These are phyloP conservation scores for Anarrhichthys ocellatus DNA, from an alignment of 2,113 vertebrate species.

Conservation along the genomic window DNA sequence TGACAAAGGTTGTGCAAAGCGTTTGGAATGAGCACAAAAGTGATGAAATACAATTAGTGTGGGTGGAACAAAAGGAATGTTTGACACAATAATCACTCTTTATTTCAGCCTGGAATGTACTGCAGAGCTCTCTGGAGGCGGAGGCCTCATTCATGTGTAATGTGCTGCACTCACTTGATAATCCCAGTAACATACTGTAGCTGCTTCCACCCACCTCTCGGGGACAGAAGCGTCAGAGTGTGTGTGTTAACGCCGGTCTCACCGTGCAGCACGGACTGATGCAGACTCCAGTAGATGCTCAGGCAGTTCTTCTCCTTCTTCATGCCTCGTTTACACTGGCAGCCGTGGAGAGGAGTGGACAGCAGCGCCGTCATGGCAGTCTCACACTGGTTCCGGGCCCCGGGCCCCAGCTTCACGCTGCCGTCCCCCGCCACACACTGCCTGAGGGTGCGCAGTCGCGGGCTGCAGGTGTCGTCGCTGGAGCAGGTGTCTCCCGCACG, in stretches of 20 bases:
- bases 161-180: conserved; percentile 16
- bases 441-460: conserved; percentile 91
- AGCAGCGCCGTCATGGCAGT: conserved; percentile 89
- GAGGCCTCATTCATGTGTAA: conserved; percentile 37
- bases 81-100: conserved; percentile 53
- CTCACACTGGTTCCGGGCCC: conserved; percentile 90
- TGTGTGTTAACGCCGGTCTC: conserved; percentile 24
- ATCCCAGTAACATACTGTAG: conserved; percentile 20
- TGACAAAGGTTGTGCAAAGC: background rate
- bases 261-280: conserved; percentile 93
- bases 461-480: conserved; percentile 90
- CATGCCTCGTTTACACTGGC: conserved; percentile 94
- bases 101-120: conserved; percentile 16
- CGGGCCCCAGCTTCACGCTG: conserved; percentile 90
- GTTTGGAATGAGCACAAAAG: conserved; percentile 8
- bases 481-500: conserved; percentile 90
- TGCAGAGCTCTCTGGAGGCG: conserved; percentile 48
- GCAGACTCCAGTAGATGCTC: conserved; percentile 95
- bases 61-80: conserved; percentile 46
- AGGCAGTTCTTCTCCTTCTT: conserved; percentile 95
- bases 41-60: conserved; percentile 31
- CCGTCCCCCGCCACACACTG: conserved; percentile 94
- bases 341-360: conserved; percentile 91
- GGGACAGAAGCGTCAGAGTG: background rate
- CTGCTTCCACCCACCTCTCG: background rate